Conservation (phyloP, 2,113 vertebrate species). For the Pelecanus crispus region DNA sequence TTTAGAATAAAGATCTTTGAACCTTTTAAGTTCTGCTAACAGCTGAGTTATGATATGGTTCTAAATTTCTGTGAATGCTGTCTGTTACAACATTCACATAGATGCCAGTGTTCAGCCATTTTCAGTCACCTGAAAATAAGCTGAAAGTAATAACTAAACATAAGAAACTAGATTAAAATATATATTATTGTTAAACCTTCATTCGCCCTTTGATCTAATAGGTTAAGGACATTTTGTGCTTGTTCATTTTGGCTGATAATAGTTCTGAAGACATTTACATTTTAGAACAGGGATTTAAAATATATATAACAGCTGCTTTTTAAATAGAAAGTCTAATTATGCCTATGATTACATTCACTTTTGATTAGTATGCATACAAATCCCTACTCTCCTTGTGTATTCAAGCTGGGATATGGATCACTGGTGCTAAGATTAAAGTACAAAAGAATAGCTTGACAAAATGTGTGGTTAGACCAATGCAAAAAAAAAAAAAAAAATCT, state of each 20-base stretch:
- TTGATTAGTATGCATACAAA: constrained; percentile 25
- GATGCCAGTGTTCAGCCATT: not conserved
- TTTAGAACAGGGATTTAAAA: not conserved
- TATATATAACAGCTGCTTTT: constrained; percentile 43
- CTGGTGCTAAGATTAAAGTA: not conserved
- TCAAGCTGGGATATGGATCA: not conserved
- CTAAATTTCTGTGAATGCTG: not conserved
- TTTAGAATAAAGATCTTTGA: not conserved
- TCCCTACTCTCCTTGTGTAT: not conserved
- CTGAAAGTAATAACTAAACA: not conserved
- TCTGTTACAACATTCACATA: not conserved
- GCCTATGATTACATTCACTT: constrained; percentile 32
- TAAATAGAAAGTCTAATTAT: constrained; percentile 56
- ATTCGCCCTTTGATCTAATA: not conserved
- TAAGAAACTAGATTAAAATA: not conserved
- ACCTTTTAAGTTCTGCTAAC: not conserved
- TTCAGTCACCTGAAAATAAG: not conserved
- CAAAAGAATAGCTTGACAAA: not conserved
- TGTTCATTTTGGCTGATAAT: not conserved
- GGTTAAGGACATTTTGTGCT: not conserved
- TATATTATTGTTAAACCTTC: not conserved
- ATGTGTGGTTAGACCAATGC: not conserved
- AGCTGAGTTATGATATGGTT: not conserved
- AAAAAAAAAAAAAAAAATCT: not conserved
- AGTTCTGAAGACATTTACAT: not conserved